A percentile compares a stretch with the other conserved stretches of the same genome.
Evolutionary conservation across 1,140 invertebrate genomes (phyloP).

Genomic region (Nasonia vitripennis): DNA sequence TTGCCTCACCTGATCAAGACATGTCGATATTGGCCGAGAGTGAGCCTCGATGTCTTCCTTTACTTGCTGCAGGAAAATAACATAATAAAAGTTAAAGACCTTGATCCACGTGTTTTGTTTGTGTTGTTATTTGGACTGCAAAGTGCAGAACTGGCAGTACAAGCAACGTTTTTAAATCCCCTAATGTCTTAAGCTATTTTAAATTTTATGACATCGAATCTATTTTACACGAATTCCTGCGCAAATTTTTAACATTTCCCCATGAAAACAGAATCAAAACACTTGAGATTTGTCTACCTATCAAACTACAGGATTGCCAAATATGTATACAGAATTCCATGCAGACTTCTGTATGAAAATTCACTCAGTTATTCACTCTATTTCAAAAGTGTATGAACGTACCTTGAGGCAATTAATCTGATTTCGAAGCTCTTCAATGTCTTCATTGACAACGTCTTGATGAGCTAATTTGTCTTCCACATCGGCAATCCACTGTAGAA

Average conservation of each 20-base stretch:
- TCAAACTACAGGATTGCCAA: too few relatives aligned
- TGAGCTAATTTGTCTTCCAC: conserved; percentile 91
- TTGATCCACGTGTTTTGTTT: conserved; percentile 41
- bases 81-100: conserved; percentile 15
- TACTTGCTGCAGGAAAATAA: conserved; percentile 80
- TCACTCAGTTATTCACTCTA: background rate
- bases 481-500: conserved; percentile 91
- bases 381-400: conserved; percentile 37
- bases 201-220: too few relatives aligned
- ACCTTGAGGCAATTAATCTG: conserved; percentile 94
- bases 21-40: conserved; percentile 85
- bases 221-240: too few relatives aligned
- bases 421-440: conserved; percentile 89
- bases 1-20: conserved; percentile 93
- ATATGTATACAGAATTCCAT: too few relatives aligned
- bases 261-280: too few relatives aligned
- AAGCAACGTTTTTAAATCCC: too few relatives aligned
- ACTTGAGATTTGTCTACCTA: too few relatives aligned
- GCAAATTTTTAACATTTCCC: too few relatives aligned
- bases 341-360: too few relatives aligned
- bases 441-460: conserved; percentile 92
- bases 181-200: too few relatives aligned
- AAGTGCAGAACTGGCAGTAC: too few relatives aligned
- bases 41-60: conserved; percentile 94
- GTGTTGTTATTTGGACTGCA: too few relatives aligned